phyloP scores from a whole-genome alignment of 2,888 invertebrate species.

The Epistrophe grossulariae region DNA sequence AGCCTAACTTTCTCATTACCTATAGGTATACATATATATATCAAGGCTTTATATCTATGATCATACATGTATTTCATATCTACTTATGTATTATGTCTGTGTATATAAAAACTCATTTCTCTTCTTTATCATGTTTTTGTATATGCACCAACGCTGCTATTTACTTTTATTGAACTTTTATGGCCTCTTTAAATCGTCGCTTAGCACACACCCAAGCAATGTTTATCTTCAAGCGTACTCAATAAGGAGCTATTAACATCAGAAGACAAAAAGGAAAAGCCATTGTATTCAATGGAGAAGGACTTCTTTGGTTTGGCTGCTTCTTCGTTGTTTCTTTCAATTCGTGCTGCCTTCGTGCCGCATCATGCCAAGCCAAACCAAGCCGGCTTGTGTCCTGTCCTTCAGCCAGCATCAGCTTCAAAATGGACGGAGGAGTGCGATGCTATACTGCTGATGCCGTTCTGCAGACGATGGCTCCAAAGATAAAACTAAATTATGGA shows the following conservation, averaged over 20 bases:
- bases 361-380: conserved; percentile 27
- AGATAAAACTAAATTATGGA: conserved; percentile 75
- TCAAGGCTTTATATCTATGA: neutral
- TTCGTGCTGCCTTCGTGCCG: neutral
- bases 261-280: conserved; percentile 73
- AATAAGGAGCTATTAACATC: conserved; percentile 75
- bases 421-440: neutral
- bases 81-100: neutral
- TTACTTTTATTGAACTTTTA: conserved; percentile 75
- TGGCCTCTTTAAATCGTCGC: conserved; percentile 74
- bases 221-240: conserved; percentile 72
- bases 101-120: conserved; percentile 7
- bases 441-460: conserved; percentile 21
- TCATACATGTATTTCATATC: neutral
- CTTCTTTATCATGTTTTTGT: conserved; percentile 44
- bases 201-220: conserved; percentile 74
- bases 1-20: conserved; percentile 32
- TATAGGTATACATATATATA: neutral
- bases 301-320: conserved; percentile 27
- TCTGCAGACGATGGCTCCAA: conserved; percentile 72
- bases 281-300: conserved; percentile 69
- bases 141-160: conserved; percentile 64
- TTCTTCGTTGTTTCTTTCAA: neutral
- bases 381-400: conserved; percentile 32
- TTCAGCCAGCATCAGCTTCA: conserved; percentile 12